phyloP scores from a whole-genome alignment of 2,888 invertebrate genomes.

The Cheilosia vulpina region DNA sequence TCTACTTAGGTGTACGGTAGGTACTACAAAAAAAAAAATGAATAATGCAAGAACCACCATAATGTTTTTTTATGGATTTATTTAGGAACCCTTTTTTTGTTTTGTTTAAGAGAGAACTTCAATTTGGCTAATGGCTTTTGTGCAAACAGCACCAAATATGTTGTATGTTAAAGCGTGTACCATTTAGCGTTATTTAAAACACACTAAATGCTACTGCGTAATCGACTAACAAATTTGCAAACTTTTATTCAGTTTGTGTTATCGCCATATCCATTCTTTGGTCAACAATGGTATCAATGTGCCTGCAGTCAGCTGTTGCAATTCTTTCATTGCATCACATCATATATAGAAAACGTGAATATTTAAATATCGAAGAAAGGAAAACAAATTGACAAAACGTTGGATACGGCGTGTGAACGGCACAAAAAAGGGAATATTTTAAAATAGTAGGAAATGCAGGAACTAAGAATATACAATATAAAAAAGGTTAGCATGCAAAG shows the following conservation, averaged over 20 bases:
- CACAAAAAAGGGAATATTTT: neutral
- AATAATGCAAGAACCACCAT: neutral
- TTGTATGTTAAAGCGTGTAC: too few species aligned
- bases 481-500: neutral
- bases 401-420: neutral
- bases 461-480: neutral
- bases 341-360: neutral
- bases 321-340: neutral
- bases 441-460: neutral
- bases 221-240: too few species aligned
- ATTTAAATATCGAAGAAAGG: neutral
- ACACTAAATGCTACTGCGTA: too few species aligned
- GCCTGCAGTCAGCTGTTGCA: neutral
- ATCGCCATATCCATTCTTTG: too few species aligned
- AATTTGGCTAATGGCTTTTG: conserved; percentile 22
- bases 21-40: conserved; percentile 1
- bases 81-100: neutral
- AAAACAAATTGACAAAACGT: neutral
- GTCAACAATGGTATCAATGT: too few species aligned
- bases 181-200: too few species aligned
- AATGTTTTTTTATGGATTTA: neutral
- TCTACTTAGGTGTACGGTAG: conserved; percentile 11
- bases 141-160: neutral
- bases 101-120: neutral
- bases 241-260: too few species aligned